Evolutionary conservation across 2,888 invertebrate genomes (phyloP), one percentile per base, ranked within the genome.

Genomic region (Hoplodrina ambigua): DNA sequence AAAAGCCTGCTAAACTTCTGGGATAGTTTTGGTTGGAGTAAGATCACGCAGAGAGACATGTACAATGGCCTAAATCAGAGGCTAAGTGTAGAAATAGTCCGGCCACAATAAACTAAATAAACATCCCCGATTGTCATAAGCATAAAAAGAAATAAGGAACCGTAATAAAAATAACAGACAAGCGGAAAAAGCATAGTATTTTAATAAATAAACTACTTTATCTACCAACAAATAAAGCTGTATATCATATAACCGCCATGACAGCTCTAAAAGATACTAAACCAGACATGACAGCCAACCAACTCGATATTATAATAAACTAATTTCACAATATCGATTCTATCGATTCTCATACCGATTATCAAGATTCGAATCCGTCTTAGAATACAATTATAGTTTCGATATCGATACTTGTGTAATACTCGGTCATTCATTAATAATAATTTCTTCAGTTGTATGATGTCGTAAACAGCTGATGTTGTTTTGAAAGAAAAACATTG

Each of bases 401-500:
- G 67, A 80, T 65, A 61, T 15, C 55, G 0, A 3, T 41, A 6
- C 44, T 79, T 80, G 56, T 60, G 73, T 65, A 80, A 80, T 78
- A 60, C 19, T 55, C 57, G 60, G 33, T 82, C 70, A 78, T 80
- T 82, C 80, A 80, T 80, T 80, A 80, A 80, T 80, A 82, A 66
- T 65, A 59, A 82, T 78, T 69, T 73, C 79, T 82, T 68, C 69
- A 3, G 68, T 80, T 82, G 73, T 80, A 11, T 5, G 59, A 65
- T 78, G 64, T 73, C 11, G 74, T 64, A 74, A 74, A 54, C 56
- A 7, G 49, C 25, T 58, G 55, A 33, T 53, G 75, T 75, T 52
- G 75, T 79, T 82, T 81, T 80, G 79, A 50, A 81, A 75, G 69
- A 75, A 81, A 78, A 79, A 78, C 37, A 67, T 63, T 69, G 62